Evolutionary conservation across 2,888 invertebrate genomes (phyloP), one percentile per base, ranked within the genome.

Genomic region (Cabera pusaria): DNA sequence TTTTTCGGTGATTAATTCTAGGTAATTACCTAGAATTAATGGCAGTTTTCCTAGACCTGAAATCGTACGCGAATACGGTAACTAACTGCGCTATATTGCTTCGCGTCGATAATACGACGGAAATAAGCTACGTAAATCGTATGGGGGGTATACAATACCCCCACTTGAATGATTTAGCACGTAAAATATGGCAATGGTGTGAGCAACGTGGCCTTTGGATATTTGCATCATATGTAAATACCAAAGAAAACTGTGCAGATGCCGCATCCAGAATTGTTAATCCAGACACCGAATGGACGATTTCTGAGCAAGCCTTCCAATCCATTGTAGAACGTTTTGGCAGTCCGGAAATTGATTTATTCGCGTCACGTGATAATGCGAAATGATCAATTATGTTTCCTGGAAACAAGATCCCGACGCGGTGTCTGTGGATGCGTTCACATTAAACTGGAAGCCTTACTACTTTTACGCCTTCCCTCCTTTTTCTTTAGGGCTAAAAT

Each of bases 151-250:
- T 47, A 9, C 46, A 50, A 35, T 49, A 34, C 16, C 46, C 51
- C 0, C 48, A 51, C 17, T 21, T 51, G 2, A 49, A 37, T 18
- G 14, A 14, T 4, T 14, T 14, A 4, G 14, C 14, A 14, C 14
- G 41, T 26, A 6, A 22, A 0, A 43, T 59, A 21, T 55, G 52
- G 55, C 42, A 51, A 14, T 59, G 54, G 54, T 56, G 59, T 24
- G 55, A 56, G 24, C 12, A 5, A 3, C 47, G 49, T 2, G 41
- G 39, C 17, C 28, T 66, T n/a, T 51, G 38, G 48, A 16, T 70
- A 3, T 60, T 57, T 23, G 64, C 63, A 0, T 67, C 67, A 1
- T 72, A 70, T 23, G 55, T 71, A 2, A 52, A 55, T 6, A 62
- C 66, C 1, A 31, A 48, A 23, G 56, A 64, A 6, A 71, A 68